Percentiles rank a stretch among this genome's conserved stretches.
These are phyloP conservation scores for Nineta flava DNA, from an alignment of 2,888 invertebrate species.

Conservation along the genomic window DNA sequence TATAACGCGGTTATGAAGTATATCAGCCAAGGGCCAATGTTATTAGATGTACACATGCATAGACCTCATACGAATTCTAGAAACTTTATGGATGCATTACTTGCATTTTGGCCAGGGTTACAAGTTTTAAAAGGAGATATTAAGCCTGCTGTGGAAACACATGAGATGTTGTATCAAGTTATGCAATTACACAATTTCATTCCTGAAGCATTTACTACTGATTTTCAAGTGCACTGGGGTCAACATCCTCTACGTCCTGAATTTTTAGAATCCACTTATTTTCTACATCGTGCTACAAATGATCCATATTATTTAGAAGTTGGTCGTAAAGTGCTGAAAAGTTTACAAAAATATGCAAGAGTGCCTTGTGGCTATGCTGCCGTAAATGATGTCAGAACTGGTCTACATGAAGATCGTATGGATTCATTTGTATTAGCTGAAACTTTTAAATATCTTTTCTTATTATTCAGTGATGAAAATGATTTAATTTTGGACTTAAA, in stretches of 20 bases:
- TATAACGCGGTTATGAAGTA: constrained; percentile 96
- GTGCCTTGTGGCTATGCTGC: constrained; percentile 97
- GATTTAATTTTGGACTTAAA: constrained; percentile 71
- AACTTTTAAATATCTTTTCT: constrained; percentile 92
- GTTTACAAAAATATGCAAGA: constrained; percentile 76
- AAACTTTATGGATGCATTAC: constrained; percentile 92
- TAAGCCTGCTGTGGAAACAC: constrained; percentile 94
- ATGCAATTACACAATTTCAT: constrained; percentile 96
- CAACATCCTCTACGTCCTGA: constrained; percentile 94
- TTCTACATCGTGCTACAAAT: constrained; percentile 85
- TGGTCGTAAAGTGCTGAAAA: constrained; percentile 74
- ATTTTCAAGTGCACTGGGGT: constrained; percentile 95
- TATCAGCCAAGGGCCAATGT: constrained; percentile 85
- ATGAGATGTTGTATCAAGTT: constrained; percentile 97
- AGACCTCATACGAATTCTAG: constrained; percentile 85
- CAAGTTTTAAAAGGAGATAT: constrained; percentile 80
- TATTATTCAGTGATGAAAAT: constrained; percentile 78
- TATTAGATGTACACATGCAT: constrained; percentile 82
- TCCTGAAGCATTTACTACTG: constrained; percentile 96
- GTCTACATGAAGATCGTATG: constrained; percentile 89
- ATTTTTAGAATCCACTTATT: constrained; percentile 96
- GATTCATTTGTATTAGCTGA: constrained; percentile 96
- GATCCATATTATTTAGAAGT: constrained; percentile 92
- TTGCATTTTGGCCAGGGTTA: constrained; percentile 97
- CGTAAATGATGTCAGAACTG: constrained; percentile 86